These are phyloP conservation scores for Octomys mimax DNA, from an alignment of 2,797 vertebrate genomes.

Conservation along the genomic window DNA sequence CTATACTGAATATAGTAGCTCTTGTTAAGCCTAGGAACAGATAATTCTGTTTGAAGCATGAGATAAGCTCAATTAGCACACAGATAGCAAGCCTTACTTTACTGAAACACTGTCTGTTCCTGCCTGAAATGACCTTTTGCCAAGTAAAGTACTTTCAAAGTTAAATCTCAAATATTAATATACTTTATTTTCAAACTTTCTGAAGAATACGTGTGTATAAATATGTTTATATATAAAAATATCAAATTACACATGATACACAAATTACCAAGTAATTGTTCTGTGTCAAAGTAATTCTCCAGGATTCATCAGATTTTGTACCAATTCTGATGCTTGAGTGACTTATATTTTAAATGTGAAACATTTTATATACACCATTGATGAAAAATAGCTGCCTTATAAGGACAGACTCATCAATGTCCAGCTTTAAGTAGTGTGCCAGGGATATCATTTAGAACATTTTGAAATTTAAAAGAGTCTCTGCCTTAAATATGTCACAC, in stretches of 20 bases:
- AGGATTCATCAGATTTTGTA: constrained; percentile 68
- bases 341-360: constrained; percentile 4
- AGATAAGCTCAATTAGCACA: constrained; percentile 89
- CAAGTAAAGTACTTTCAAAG: constrained; percentile 86
- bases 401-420: neutral
- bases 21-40: constrained; percentile 77
- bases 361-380: neutral
- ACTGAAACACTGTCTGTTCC: constrained; percentile 85
- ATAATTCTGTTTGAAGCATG: constrained; percentile 85
- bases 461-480: neutral
- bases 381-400: neutral
- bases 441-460: constrained; percentile 10
- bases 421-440: neutral
- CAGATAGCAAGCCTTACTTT: constrained; percentile 83
- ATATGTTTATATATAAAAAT: constrained; percentile 69
- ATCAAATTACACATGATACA: constrained; percentile 76
- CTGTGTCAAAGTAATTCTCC: constrained; percentile 29
- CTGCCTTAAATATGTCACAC: neutral
- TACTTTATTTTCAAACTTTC: constrained; percentile 68
- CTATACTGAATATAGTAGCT: constrained; percentile 72
- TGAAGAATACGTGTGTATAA: constrained; percentile 54
- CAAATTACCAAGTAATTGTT: constrained; percentile 53
- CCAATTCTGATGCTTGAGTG: constrained; percentile 58
- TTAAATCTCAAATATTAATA: constrained; percentile 85
- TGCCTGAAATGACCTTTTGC: constrained; percentile 88